A percentile compares a stretch with the other conserved stretches of the same genome.
Evolutionary conservation across 2,888 invertebrate species (phyloP).

Genomic region (Pyrrhia umbra): DNA sequence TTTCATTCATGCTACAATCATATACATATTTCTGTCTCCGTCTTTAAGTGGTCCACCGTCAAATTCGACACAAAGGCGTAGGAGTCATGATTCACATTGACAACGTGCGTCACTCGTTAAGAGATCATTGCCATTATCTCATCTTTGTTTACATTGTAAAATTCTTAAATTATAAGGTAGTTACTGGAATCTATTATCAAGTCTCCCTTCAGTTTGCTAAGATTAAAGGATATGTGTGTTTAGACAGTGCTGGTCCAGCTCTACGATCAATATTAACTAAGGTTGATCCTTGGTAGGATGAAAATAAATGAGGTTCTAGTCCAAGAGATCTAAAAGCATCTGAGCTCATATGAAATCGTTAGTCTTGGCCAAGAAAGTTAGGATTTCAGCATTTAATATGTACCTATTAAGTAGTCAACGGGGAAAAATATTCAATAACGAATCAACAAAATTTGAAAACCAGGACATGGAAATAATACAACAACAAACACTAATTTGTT

Average conservation of each 20-base stretch:
- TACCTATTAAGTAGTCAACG: neutral
- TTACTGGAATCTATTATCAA: neutral
- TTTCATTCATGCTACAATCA: slow-evolving; percentile 34
- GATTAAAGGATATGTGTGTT: slow-evolving; percentile 6
- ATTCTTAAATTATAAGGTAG: slow-evolving; percentile 7
- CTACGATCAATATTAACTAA: slow-evolving; percentile 28
- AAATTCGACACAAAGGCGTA: slow-evolving; percentile 52
- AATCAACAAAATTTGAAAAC: neutral
- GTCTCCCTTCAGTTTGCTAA: neutral
- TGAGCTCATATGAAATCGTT: slow-evolving; percentile 10
- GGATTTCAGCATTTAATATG: neutral
- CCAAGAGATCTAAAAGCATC: neutral
- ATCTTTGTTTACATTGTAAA: slow-evolving; percentile 34
- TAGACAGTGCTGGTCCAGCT: neutral
- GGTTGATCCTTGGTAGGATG: neutral
- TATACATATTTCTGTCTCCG: slow-evolving; percentile 7
- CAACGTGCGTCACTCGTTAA: slow-evolving; percentile 50
- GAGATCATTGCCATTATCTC: slow-evolving; percentile 36
- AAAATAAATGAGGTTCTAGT: slow-evolving; percentile 22
- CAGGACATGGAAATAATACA: neutral
- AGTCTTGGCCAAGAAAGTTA: neutral
- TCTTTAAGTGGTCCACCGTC: slow-evolving; percentile 31
- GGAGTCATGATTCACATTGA: slow-evolving; percentile 61
- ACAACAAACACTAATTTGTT: neutral
- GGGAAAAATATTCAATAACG: slow-evolving; percentile 5